These are phyloP conservation scores for Ennomos quercinarius DNA, from an alignment of 2,888 invertebrate genomes.

Conservation along the genomic window DNA sequence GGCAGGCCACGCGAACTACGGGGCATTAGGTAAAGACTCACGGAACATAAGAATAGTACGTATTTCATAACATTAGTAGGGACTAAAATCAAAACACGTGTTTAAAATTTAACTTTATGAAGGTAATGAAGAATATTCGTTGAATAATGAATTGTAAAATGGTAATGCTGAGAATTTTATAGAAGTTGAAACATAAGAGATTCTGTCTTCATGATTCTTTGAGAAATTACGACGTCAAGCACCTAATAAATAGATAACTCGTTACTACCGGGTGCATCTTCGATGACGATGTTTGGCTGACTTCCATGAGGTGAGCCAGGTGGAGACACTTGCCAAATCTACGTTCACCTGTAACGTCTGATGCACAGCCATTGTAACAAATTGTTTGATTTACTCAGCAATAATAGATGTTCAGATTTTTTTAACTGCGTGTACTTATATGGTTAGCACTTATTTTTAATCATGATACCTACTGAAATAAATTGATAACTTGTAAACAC, in stretches of 20 bases:
- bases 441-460: too few species aligned
- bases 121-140: too few species aligned
- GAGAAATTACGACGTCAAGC: neutral
- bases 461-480: too few species aligned
- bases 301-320: conserved; percentile 7
- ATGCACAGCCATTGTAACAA: neutral
- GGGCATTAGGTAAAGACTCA: neutral
- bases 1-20: conserved; percentile 27
- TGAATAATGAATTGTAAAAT: too few species aligned
- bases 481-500: too few species aligned
- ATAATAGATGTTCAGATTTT: too few species aligned
- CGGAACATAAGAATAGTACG: neutral
- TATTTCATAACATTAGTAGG: neutral
- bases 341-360: conserved; percentile 1
- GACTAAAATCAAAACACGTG: too few species aligned
- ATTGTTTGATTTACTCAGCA: too few species aligned
- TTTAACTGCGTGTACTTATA: too few species aligned
- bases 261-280: neutral
- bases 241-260: neutral
- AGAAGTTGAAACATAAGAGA: too few species aligned
- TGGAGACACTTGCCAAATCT: conserved; percentile 3
- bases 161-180: too few species aligned
- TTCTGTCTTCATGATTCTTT: neutral
- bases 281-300: conserved; percentile 9
- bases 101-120: neutral